Evolutionary conservation across 2,797 vertebrate genomes (phyloP), one percentile per base, ranked within the genome.

Genomic region (Lagorchestes hirsutus): DNA sequence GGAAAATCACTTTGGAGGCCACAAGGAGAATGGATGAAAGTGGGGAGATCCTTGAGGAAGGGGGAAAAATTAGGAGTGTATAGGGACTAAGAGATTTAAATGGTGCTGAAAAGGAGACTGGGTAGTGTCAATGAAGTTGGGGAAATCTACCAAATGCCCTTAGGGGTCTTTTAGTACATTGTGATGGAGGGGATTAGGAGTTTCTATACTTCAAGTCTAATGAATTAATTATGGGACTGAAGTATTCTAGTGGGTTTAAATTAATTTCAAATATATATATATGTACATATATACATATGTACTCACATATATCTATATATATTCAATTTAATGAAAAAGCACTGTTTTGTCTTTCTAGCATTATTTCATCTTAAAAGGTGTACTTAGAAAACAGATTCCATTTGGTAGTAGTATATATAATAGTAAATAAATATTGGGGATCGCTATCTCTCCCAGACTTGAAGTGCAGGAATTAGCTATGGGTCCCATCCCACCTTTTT

Each of bases 311-410:
- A 52, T 52, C 52, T 52, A 62, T 12, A 34, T 2, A 31, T 11
- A 18, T 46, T 82, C 18, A 27, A 3, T 24, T 27, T 46, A 46
- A 87, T 87, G 46, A 87, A 11, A 24, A 40, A 46, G 27, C 5
- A 13, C 1, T 87, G 11, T 31, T 46, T 87, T 46, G 50, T 10
- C 74, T 46, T 87, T 96, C 93, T 34, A 94, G 93, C 22, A 55
- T 92, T 95, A 50, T 90, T 95, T 94, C 34, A 55, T 93, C 93
- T 90, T 96, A 91, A 95, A 87, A 24, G 94, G 54, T 93, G 3
- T 59, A 92, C 95, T 94, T 82, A 18, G n/a, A 97, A 95, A 50
- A 1, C 90, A 93, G n/a, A 92, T 92, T 95, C 59, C 55, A 74
- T 29, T 82, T 46, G 9, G 74, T 46, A 46, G 27, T 74, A 46